phyloP scores from a whole-genome alignment of 2,113 vertebrate species.

The Gymnocephalus cernua region DNA sequence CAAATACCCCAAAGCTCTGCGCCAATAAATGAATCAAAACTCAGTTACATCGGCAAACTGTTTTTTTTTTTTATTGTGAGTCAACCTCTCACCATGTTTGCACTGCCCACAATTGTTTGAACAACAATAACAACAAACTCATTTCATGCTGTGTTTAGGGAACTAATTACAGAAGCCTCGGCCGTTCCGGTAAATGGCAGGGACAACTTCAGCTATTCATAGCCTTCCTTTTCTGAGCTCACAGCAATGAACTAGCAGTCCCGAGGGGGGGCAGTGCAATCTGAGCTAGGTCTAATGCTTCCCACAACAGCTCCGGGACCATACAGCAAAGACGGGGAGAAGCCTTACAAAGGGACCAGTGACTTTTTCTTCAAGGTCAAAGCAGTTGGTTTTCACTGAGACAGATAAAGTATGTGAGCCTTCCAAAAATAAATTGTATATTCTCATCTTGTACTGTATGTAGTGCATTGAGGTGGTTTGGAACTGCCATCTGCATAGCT shows the following conservation, averaged over 20 bases:
- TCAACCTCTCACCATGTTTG: slow-evolving; percentile 15
- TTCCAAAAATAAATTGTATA: slow-evolving; percentile 30
- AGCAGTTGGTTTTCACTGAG: slow-evolving; percentile 46
- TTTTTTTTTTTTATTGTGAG: background rate
- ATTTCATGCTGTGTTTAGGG: slow-evolving; percentile 61
- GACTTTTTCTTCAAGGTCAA: slow-evolving; percentile 76
- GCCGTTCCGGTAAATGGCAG: slow-evolving; percentile 67
- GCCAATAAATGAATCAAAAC: background rate
- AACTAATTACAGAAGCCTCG: slow-evolving; percentile 64
- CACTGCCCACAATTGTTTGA: slow-evolving; percentile 38
- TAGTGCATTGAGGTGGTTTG: slow-evolving; percentile 40
- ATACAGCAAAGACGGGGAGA: slow-evolving; percentile 48
- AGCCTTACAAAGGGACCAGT: slow-evolving; percentile 52
- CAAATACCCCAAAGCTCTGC: background rate
- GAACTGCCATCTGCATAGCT: slow-evolving; percentile 17
- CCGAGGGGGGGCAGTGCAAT: slow-evolving; percentile 69
- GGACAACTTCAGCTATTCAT: slow-evolving; percentile 78
- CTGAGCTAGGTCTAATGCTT: slow-evolving; percentile 80
- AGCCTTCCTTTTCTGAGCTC: slow-evolving; percentile 69
- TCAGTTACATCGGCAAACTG: background rate
- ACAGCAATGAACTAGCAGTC: slow-evolving; percentile 62
- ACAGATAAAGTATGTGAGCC: slow-evolving; percentile 41
- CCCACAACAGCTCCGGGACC: slow-evolving; percentile 62
- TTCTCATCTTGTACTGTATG: slow-evolving; percentile 19
- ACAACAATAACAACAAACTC: slow-evolving; percentile 54